Base-by-base conservation (phyloP, 2,113 vertebrate genomes). In the Paramormyrops kingsleyae region DNA sequence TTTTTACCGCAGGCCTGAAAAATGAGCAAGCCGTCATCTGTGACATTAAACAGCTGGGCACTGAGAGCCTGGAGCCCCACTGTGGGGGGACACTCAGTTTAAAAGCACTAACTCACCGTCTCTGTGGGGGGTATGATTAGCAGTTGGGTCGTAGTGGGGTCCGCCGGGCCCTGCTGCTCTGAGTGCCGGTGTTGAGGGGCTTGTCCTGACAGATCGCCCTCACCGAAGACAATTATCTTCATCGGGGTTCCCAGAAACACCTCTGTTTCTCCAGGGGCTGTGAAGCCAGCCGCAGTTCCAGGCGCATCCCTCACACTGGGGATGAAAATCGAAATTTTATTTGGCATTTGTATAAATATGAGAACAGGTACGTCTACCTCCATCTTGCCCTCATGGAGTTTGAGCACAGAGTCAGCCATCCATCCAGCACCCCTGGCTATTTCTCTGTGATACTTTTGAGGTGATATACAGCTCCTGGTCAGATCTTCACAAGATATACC, bases 141-240 rank as follows among this genome's bases (percentile, higher is more conserved):
- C 53, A 66, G 17, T 50, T 50, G 83, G 19, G n/a, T 70, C 0
- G 10, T 31, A 17, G 5, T 19, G 74, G 13, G 85, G 5, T n/a
- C 44, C 0, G 53, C 24, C n/a, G 1, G 5, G 10, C 35, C 13
- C n/a, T 42, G 50, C 53, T 88, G 52, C 39, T 44, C 59, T 56
- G 8, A 35, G 4, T 7, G 59, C n/a, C 39, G 59, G n/a, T 74
- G 89, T 74, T 39, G 83, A 87, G 86, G 70, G 49, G 4, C n/a
- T n/a, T 8, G 27, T n/a, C 87, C 42, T 84, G 91, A 87, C 80
- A 84, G 84, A 91, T 89, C n/a, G 27, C 21, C 35, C 77, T 47
- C 42, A 21, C 88, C 17, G 42, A 6, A 21, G 52, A 77, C 87
- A 39, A 39, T 5, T n/a, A n/a, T 87, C 17, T 50, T 6, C 3